Base-by-base conservation (phyloP, 2,797 vertebrate genomes). In the Bucorvus abyssinicus region DNA sequence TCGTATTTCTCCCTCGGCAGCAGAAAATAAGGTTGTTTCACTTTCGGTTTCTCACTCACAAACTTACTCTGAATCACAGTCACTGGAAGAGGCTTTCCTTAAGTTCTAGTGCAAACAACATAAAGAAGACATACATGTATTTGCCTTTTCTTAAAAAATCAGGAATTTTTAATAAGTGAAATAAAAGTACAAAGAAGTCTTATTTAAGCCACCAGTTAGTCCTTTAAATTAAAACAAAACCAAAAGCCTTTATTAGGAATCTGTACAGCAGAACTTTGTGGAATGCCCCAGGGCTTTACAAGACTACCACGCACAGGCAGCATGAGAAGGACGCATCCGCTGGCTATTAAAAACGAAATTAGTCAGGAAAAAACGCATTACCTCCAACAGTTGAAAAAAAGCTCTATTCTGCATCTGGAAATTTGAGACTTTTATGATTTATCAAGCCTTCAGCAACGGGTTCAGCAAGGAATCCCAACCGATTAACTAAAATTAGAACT, bases 251-350 rank as follows among this genome's bases (percentile, higher is more conserved):
- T 16, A 45, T 38, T 75, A 92, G 67, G 47, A 52, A 74, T 63
- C 34, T 55, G 16, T 29, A 27, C 1, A 69, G 36, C 12, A 77
- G 71, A 83, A 87, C 36, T 75, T 53, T 4, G 29, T 9, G 83
- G 38, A 91, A 73, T 0, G 26, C 29, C 87, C 22, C 53, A 93
- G 44, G 90, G 87, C 86, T 95, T 92, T 77, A 93, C 93, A 95
- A 92, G 90, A 95, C 92, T 95, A 95, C 90, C 94, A 95, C 96
- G 92, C 71, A 89, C 67, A 95, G 84, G 94, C 83, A 95, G 60
- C 14, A 84, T 13, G 75, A 64, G 60, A 84, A 95, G 93, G 84
- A 84, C 60, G 56, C 92, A 95, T 67, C 56, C 42, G 87, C 30
- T 79, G 9, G 74, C 56, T 87, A 63, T 12, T 29, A 80, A 67